Evolutionary conservation across 2,797 vertebrate genomes (phyloP).

Genomic region (Hapalemur alaotrensis): DNA sequence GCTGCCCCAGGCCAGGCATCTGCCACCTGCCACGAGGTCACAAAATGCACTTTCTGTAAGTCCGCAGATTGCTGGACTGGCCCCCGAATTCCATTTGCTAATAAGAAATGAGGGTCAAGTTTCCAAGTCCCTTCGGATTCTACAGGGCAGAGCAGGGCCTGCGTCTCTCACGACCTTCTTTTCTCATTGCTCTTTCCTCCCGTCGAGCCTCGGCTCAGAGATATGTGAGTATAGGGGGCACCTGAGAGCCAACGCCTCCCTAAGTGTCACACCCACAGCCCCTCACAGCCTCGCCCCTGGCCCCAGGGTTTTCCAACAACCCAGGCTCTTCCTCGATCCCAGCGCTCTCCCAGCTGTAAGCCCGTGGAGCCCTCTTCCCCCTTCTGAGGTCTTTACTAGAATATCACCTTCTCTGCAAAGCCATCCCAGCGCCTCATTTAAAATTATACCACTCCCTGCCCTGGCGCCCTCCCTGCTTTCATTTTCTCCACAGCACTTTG

Average conservation of each 20-base stretch:
- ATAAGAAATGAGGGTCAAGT: not conserved
- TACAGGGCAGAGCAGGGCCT: not conserved
- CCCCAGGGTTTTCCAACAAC: not conserved
- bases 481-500: not conserved
- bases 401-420: not conserved
- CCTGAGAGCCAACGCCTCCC: not conserved
- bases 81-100: not conserved
- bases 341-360: not conserved
- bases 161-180: not conserved
- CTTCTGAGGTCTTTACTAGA: not conserved
- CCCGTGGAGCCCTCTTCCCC: fast-evolving
- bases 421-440: not conserved
- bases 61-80: not conserved
- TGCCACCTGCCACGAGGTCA: not conserved
- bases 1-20: not conserved
- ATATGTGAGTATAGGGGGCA: fast-evolving
- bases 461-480: not conserved
- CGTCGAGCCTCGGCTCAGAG: not conserved
- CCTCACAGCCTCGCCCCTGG: fast-evolving
- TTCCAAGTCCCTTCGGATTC: not conserved
- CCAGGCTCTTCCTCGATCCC: not conserved
- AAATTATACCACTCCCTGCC: not conserved
- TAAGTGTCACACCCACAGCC: not conserved
- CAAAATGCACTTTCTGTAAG: not conserved
- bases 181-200: not conserved